Conservation (phyloP, 2,888 invertebrate species). For the Eledona agricola region DNA sequence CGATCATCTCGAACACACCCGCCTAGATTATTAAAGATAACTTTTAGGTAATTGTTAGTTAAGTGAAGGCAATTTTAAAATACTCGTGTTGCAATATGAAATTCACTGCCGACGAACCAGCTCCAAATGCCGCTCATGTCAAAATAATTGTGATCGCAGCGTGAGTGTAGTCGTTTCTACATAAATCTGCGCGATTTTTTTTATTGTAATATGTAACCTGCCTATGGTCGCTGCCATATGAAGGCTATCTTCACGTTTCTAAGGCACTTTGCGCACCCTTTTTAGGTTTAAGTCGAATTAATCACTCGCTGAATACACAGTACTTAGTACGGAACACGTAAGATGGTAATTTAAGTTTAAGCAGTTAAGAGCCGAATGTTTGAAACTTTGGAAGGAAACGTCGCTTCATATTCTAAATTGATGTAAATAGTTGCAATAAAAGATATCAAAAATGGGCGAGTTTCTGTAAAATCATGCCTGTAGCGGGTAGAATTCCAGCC, state of each 20-base stretch:
- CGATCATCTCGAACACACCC: slow-evolving; percentile 22
- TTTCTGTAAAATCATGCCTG: too few relatives aligned
- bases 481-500: too few relatives aligned
- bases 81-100: slow-evolving; percentile 42
- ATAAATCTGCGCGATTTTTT: slow-evolving; percentile 34
- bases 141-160: slow-evolving; percentile 44
- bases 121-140: slow-evolving; percentile 45
- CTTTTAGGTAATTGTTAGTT: slow-evolving; percentile 9
- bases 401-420: too few relatives aligned
- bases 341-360: too few relatives aligned
- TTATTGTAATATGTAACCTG: slow-evolving; percentile 27
- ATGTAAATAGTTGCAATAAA: too few relatives aligned
- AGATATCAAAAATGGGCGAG: too few relatives aligned
- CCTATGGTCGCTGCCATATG: slow-evolving; percentile 34
- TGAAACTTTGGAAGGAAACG: too few relatives aligned
- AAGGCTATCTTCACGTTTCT: slow-evolving; percentile 28
- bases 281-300: slow-evolving; percentile 18
- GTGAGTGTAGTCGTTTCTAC: slow-evolving; percentile 27
- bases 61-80: slow-evolving; percentile 25
- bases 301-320: slow-evolving; percentile 14
- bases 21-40: slow-evolving; percentile 5
- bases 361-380: too few relatives aligned
- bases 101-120: slow-evolving; percentile 45
- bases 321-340: too few relatives aligned
- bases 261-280: slow-evolving; percentile 10